A percentile compares a stretch with the other conserved stretches of the same genome.
Evolutionary conservation across 2,113 vertebrate genomes (phyloP).

Genomic region (Corapipo altera): DNA sequence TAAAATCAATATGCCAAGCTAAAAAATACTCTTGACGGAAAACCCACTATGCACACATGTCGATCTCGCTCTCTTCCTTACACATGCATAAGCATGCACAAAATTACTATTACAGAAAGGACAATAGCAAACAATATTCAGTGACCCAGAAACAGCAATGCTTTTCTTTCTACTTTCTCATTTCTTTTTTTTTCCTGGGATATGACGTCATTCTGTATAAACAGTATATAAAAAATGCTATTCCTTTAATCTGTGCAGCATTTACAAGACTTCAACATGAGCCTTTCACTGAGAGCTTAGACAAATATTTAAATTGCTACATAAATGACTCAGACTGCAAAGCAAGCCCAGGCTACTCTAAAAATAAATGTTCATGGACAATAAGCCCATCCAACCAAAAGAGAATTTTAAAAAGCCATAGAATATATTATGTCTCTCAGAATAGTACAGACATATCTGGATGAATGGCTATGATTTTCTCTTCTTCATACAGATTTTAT

Average conservation of each 20-base stretch:
- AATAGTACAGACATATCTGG: neutral
- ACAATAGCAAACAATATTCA: neutral
- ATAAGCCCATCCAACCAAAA: conserved; percentile 32
- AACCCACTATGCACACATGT: neutral
- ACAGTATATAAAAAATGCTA: neutral
- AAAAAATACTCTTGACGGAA: neutral
- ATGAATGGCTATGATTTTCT: neutral
- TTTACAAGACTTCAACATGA: neutral
- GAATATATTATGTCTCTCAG: neutral
- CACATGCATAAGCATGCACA: neutral
- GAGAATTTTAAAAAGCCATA: conserved; percentile 45
- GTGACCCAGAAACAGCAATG: neutral
- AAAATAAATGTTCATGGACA: conserved; percentile 47
- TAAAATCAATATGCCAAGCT: neutral
- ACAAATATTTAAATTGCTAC: conserved; percentile 56
- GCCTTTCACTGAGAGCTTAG: conserved; percentile 19
- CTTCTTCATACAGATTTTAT: neutral
- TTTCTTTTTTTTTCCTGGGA: neutral
- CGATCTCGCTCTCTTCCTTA: neutral
- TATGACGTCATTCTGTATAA: neutral
- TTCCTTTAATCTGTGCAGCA: neutral
- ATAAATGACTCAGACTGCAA: conserved; percentile 11
- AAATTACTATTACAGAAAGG: neutral
- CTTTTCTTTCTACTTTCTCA: neutral
- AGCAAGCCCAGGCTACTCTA: conserved; percentile 2